phyloP scores from a whole-genome alignment of 2,797 vertebrate genomes.

The Helostoma temminkii region DNA sequence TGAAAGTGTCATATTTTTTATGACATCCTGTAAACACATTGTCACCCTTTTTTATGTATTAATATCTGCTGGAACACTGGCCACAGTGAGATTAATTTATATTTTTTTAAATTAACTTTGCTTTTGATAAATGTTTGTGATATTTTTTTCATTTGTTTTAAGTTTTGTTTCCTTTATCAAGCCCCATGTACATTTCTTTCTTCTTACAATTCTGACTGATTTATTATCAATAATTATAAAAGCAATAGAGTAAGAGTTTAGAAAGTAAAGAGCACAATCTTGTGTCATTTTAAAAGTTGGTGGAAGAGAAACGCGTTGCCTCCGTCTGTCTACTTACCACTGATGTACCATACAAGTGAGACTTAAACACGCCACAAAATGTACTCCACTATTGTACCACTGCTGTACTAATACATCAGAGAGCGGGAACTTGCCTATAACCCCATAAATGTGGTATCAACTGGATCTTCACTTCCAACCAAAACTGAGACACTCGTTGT shows the following conservation, averaged over 20 bases:
- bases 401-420: slow-evolving; percentile 43
- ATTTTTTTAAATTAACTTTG: slow-evolving; percentile 73
- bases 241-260: slow-evolving; percentile 93
- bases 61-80: slow-evolving; percentile 66
- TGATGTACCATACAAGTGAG: slow-evolving; percentile 54
- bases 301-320: slow-evolving; percentile 86
- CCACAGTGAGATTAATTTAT: slow-evolving; percentile 78
- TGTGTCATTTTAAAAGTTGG: slow-evolving; percentile 79
- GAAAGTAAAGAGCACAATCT: slow-evolving; percentile 91
- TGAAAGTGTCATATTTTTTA: slow-evolving; percentile 86
- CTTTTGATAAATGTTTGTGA: slow-evolving; percentile 74
- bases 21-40: slow-evolving; percentile 54
- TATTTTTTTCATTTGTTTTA: slow-evolving; percentile 64
- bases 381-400: slow-evolving; percentile 31
- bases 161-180: slow-evolving; percentile 59
- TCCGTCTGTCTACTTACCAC: slow-evolving; percentile 84
- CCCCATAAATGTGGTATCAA: slow-evolving; percentile 39
- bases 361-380: slow-evolving; percentile 40
- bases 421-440: slow-evolving; percentile 42
- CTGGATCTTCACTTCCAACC: slow-evolving; percentile 55
- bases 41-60: slow-evolving; percentile 68
- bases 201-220: slow-evolving; percentile 73
- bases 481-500: slow-evolving; percentile 31
- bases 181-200: slow-evolving; percentile 52
- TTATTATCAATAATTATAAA: slow-evolving; percentile 84